Conservation (phyloP, 2,888 invertebrate genomes). For the Chrysodeixis includens region DNA sequence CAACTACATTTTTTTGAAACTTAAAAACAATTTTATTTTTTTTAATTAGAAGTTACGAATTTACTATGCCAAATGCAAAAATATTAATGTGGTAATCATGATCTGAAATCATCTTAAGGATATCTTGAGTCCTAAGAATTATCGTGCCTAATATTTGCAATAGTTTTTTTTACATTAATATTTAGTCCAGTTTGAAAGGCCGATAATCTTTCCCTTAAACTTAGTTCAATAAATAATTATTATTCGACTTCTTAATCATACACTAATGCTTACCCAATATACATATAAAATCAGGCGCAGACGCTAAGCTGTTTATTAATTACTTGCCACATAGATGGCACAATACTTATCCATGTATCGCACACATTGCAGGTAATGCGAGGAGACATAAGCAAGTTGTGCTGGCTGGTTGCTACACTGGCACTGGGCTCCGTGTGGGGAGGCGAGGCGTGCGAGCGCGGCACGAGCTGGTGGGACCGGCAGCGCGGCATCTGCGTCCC, state of each 20-base stretch:
- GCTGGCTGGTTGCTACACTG: conserved; percentile 82
- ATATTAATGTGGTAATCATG: no score
- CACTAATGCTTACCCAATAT: neutral
- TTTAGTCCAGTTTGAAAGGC: no score
- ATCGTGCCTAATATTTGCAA: no score
- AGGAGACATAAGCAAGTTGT: conserved; percentile 80
- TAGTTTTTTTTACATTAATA: no score
- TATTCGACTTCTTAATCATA: neutral
- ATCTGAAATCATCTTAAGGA: no score
- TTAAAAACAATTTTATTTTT: neutral
- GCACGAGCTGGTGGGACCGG: conserved; percentile 92
- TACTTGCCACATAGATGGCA: neutral
- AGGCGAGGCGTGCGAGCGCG: conserved; percentile 82
- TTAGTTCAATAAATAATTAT: no score
- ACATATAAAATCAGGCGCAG: neutral
- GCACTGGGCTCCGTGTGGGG: conserved; percentile 75
- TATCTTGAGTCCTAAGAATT: no score
- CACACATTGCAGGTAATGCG: conserved; percentile 81
- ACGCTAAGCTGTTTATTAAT: neutral
- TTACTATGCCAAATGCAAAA: no score
- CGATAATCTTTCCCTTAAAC: no score
- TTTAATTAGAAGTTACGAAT: neutral
- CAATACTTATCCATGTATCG: neutral
- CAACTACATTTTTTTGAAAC: neutral
- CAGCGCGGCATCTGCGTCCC: conserved; percentile 91